Percentiles rank a stretch among this genome's conserved stretches.
These are phyloP conservation scores for Autographa gamma DNA, from an alignment of 2,888 invertebrate species.

Conservation along the genomic window DNA sequence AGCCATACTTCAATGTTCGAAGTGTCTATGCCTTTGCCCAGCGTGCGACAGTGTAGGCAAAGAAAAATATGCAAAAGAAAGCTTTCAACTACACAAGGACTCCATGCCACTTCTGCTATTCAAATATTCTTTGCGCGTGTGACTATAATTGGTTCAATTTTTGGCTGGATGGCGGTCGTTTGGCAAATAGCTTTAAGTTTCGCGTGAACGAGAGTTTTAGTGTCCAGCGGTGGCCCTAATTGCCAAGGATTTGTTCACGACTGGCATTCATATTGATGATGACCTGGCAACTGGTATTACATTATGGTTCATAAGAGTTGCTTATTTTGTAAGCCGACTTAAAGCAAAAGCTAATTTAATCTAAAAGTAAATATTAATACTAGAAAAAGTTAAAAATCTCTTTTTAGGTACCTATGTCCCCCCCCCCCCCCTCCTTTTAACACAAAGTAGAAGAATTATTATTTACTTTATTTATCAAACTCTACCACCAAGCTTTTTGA, in stretches of 20 bases:
- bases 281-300: conserved; percentile 5
- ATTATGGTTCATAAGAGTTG: not conserved
- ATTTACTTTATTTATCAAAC: too few species aligned
- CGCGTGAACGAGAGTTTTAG: conserved; percentile 62
- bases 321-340: too few species aligned
- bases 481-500: too few species aligned
- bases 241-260: conserved; percentile 50
- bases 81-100: not conserved
- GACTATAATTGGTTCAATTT: conserved; percentile 65
- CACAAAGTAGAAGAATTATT: too few species aligned
- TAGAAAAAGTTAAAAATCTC: too few species aligned
- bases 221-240: conserved; percentile 61
- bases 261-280: conserved; percentile 16
- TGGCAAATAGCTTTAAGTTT: conserved; percentile 69
- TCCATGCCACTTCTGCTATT: conserved; percentile 30
- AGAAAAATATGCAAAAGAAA: not conserved
- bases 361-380: too few species aligned
- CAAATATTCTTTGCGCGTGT: conserved; percentile 38
- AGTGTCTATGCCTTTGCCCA: too few species aligned
- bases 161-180: conserved; percentile 64
- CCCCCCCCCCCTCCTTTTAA: too few species aligned
- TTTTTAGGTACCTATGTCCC: too few species aligned
- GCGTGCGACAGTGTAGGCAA: too few species aligned
- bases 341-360: too few species aligned
- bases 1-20: too few species aligned